These are phyloP conservation scores for Tangara arthus DNA, from an alignment of 2,797 vertebrate species.

Conservation along the genomic window DNA sequence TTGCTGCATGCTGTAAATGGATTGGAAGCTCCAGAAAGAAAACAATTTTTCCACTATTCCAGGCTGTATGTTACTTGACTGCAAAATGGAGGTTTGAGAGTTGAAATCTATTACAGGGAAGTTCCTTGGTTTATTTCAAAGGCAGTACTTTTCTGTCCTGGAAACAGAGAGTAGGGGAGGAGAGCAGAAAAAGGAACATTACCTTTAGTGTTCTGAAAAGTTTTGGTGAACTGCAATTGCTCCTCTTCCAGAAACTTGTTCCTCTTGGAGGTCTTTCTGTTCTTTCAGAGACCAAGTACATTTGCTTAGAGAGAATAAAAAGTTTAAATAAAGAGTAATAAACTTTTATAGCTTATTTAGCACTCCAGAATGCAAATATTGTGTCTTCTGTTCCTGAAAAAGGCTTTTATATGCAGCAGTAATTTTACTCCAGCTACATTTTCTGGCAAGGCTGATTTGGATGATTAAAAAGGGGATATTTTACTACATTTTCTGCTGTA, in stretches of 20 bases:
- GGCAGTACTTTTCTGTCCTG: not conserved
- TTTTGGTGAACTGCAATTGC: not conserved
- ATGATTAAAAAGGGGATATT: slow-evolving; percentile 1
- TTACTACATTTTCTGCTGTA: not conserved
- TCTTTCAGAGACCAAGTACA: not conserved
- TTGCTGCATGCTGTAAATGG: not conserved
- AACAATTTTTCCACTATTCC: not conserved
- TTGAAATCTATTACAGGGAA: not conserved
- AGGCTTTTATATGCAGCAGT: not conserved
- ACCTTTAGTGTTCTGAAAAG: not conserved
- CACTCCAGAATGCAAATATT: not conserved
- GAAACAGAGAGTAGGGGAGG: not conserved
- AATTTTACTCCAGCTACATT: not conserved
- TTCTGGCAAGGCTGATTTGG: not conserved
- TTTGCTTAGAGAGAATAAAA: not conserved
- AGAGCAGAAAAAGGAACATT: not conserved
- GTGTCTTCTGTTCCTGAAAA: not conserved
- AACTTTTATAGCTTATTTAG: not conserved
- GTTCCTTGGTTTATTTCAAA: not conserved
- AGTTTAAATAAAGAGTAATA: not conserved
- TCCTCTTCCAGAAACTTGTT: not conserved
- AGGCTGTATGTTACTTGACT: not conserved
- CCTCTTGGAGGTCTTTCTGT: not conserved
- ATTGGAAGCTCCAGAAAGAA: not conserved
- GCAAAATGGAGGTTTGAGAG: not conserved